Evolutionary conservation across 1,140 invertebrate genomes (phyloP), one percentile per base, ranked within the genome.

Genomic region (Pogonus chalceus): DNA sequence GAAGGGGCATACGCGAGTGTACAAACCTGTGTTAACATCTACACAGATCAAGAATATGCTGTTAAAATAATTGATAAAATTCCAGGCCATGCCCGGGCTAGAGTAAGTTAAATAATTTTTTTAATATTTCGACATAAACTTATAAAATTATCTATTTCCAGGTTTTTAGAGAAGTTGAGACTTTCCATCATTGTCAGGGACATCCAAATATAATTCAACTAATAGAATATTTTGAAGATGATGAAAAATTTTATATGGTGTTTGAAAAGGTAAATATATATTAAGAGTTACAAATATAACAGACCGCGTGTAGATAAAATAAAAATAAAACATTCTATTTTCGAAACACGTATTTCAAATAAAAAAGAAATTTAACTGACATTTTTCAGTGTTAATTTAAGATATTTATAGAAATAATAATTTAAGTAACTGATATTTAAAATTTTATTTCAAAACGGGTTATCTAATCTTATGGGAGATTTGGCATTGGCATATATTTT

Each of bases 1-100:
- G 87, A 92, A 74, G 96, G 96, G 53, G 92, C 96, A 23, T 97
- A 96, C 72, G 95, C 93, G 35, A 92, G 90, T 58, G 95, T 98
- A 39, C 89, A 90, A 69, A 94, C 93, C 1, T 96, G 92, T 72
- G 80, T 88, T 39, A 92, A 92, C 65, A 85, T 90, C 56, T 87
- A 87, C 71, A 95, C 88, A 51, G 87, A 90, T 57, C 79, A 90
- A 70, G 93, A 97, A 73, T 97, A 87, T 72, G 96, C 96, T 43
- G 95, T 98, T 52, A 98, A 98, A 79, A 92, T 97, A 60, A 95
- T 97, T 67, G 91, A 96, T 71, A 96, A 96, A 70, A 88, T 92
- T 60, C 90, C 90, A 48, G 89, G 89, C 50, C 90, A 96, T 74
- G 89, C 89, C 60, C 82, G 95, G 58, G 85, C 84, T 62, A 81